Conservation (phyloP, 1,140 invertebrate species). For the Archegozetes longisetosus region DNA sequence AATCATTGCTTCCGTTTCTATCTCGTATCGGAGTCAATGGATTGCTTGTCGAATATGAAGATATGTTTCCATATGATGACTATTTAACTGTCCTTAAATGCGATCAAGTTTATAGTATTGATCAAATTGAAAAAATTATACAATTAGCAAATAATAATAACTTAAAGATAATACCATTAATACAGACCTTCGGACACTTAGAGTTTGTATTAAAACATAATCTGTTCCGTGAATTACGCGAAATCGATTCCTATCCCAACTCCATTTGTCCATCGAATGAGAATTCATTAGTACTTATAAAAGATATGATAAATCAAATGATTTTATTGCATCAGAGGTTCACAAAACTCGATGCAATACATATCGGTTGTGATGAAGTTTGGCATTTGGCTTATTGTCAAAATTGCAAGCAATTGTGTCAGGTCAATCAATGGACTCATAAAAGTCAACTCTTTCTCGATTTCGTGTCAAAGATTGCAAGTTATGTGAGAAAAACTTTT, state of each 20-base stretch:
- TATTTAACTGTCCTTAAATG: too few species aligned
- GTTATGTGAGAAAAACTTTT: conserved; percentile 29
- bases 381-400: conserved; percentile 60
- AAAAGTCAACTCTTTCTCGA: conserved; percentile 46
- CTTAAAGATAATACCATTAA: conserved; percentile 69
- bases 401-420: conserved; percentile 42
- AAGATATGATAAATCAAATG: conserved; percentile 64
- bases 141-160: conserved; percentile 43
- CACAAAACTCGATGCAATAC: conserved; percentile 33
- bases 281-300: conserved; percentile 48
- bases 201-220: conserved; percentile 66
- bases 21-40: too few species aligned
- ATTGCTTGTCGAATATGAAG: conserved; percentile 87
- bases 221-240: conserved; percentile 57
- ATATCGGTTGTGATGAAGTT: conserved; percentile 47
- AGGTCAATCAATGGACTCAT: too few species aligned
- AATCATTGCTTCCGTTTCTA: neutral
- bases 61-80: too few species aligned
- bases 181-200: conserved; percentile 91
- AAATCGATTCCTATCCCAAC: conserved; percentile 50
- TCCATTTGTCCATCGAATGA: conserved; percentile 59
- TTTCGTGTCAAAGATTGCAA: conserved; percentile 41
- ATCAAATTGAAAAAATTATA: conserved; percentile 48
- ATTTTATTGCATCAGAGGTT: conserved; percentile 35
- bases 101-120: conserved; percentile 50